Base-by-base conservation (phyloP, 2,888 invertebrate species). In the Taenaris catops region DNA sequence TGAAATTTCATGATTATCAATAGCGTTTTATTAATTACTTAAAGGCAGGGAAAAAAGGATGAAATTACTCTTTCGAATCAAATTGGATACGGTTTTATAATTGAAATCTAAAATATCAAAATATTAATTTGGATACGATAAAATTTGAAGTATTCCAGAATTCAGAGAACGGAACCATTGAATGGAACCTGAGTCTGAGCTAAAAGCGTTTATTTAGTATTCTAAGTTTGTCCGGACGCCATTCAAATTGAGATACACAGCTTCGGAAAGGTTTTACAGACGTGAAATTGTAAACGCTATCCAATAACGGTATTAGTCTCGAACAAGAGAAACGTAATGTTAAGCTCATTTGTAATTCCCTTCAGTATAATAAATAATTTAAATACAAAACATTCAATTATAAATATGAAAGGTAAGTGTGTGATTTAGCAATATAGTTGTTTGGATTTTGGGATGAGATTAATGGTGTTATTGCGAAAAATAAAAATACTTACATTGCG, bases 211-310 rank as follows among this genome's bases (percentile, higher is more conserved):
- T 53, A 44, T 47, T 51, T 49, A 49, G 42, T 49, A 53, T 48
- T 52, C 48, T 46, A 44, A 44, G 39, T 40, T 37, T 36, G 53
- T 48, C 38, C 42, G 45, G 46, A 43, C 44, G 42, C 41, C 44
- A 47, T 53, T 48, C 46, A 46, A 51, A 51, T 52, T 51, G 52
- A 53, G 50, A 49, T 49, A 52, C 48, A 50, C 44, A 44, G 39
- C 41, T 44, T 32, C 31, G 12, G 32, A 37, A 43, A 36, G 26
- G 43, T 45, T 43, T 43, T 38, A 34, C 34, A 33, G 39, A 26
- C 34, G 31, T 43, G 36, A 47, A 44, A 41, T 47, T 37, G 44
- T 41, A 44, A 44, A 28, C 17, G 25, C 34, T 38, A 38, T 29
- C 33, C 20, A 28, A 41, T 41, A 25, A 19, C n/a, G 23, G 21